Evolutionary conservation across 2,113 vertebrate species (phyloP).

Genomic region (Hyperopisus bebe): DNA sequence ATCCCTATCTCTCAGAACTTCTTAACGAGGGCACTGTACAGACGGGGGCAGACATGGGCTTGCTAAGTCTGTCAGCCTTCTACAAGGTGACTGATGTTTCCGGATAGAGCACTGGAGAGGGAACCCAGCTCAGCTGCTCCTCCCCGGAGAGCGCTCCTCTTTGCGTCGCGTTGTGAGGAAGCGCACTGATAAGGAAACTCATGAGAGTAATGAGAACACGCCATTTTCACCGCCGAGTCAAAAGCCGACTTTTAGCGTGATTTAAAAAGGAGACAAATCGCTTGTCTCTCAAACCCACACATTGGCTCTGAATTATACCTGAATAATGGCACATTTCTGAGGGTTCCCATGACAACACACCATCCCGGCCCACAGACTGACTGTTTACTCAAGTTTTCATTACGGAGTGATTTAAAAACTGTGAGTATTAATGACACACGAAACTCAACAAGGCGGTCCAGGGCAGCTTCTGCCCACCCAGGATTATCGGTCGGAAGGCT

Average conservation of each 20-base stretch:
- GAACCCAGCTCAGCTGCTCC: not conserved
- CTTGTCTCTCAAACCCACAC: conserved; percentile 12
- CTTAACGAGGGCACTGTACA: not conserved
- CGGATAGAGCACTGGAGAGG: not conserved
- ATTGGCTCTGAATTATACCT: not conserved
- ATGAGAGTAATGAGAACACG: not conserved
- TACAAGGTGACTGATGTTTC: not conserved
- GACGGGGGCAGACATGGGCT: not conserved
- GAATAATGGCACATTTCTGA: not conserved
- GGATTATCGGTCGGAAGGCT: not conserved
- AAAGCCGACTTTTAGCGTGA: not conserved
- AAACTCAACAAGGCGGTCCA: not conserved
- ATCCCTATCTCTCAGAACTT: not conserved
- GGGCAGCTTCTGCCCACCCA: not conserved
- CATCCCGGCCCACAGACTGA: not conserved
- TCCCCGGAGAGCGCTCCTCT: not conserved
- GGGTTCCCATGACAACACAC: conserved; percentile 10
- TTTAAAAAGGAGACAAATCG: conserved; percentile 10
- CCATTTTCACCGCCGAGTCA: not conserved
- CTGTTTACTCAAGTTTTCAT: not conserved
- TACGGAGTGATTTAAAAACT: not conserved
- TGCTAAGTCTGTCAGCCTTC: not conserved
- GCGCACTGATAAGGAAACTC: not conserved
- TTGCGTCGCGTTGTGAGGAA: not conserved
- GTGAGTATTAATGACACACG: not conserved